These are phyloP conservation scores for Rhabdomys dilectus DNA, from an alignment of 2,113 vertebrate species.

Conservation along the genomic window DNA sequence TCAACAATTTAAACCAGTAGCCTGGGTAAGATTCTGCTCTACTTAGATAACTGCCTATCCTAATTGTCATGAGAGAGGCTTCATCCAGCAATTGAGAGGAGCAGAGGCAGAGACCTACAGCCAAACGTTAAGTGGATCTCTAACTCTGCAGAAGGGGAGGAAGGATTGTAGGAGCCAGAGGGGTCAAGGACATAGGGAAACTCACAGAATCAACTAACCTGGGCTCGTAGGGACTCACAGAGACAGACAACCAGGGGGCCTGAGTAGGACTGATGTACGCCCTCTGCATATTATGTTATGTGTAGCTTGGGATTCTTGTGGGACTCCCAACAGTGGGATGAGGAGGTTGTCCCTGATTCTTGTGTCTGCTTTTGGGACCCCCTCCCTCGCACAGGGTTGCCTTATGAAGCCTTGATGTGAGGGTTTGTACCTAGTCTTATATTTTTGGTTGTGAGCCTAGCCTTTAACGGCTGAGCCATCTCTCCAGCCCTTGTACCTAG, in stretches of 20 bases:
- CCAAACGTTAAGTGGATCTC: background rate
- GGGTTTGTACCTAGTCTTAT: background rate
- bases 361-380: background rate
- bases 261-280: background rate
- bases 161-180: background rate
- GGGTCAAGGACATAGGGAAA: background rate
- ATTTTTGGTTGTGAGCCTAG: too few relatives aligned
- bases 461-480: too few relatives aligned
- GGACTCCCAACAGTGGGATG: background rate
- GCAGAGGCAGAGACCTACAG: background rate
- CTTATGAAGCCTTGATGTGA: background rate
- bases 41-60: background rate
- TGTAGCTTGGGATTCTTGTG: background rate
- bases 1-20: background rate
- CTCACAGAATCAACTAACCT: background rate
- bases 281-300: background rate
- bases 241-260: background rate
- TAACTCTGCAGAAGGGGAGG: background rate
- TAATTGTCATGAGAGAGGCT: background rate
- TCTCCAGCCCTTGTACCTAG: too few relatives aligned
- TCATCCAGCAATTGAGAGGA: background rate
- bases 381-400: background rate
- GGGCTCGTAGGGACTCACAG: background rate
- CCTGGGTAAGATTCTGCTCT: background rate
- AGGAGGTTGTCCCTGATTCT: background rate